Evolutionary conservation across 2,888 invertebrate genomes (phyloP), one percentile per base, ranked within the genome.

Genomic region (Metellina segmentata): DNA sequence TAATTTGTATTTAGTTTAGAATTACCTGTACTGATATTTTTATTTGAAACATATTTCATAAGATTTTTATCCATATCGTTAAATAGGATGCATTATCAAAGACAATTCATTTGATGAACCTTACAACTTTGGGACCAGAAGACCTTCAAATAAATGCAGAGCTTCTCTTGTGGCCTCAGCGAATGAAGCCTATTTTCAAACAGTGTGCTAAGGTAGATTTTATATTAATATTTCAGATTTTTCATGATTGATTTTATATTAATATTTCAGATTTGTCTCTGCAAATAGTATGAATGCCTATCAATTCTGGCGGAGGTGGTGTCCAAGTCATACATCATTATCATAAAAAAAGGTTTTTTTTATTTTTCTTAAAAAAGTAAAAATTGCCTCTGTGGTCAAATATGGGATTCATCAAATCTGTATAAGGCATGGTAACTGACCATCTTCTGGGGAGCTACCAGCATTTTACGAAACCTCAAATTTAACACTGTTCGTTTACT

Each of bases 131-230:
- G 93, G 96, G 96, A 7, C 95, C 96, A 49, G 97, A 97, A 78
- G 98, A 98, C 94, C 96, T 98, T 74, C 96, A 96, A 82, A 95
- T 98, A 4, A 98, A 98, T 94, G 96, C 97, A n/a, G 96, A 95
- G 75, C 97, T 98, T 0, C 96, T 98, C 0, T 97, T 97, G 93
- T 98, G 98, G 98, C 95, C 98, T 0, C 96, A 96, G 93, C 96
- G 97, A 70, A 98, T 98, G 82, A 97, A 97, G 94, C 97, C 97
- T 0, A 96, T 98, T 89, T 97, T 98, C 94, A 97, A 98, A 61
- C 96, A 96, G 94, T 98, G 98, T 94, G 97, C 97, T 81, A 96
- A 95, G 93, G 95, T 95, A 93, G 75, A n/a, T 61, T n/a, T 34
- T 34, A 34, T 34, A 34, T 34, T 34, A 34, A 34, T 34, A 7